These are phyloP conservation scores for Neodiprion lecontei DNA, from an alignment of 1,140 invertebrate genomes.

Conservation along the genomic window DNA sequence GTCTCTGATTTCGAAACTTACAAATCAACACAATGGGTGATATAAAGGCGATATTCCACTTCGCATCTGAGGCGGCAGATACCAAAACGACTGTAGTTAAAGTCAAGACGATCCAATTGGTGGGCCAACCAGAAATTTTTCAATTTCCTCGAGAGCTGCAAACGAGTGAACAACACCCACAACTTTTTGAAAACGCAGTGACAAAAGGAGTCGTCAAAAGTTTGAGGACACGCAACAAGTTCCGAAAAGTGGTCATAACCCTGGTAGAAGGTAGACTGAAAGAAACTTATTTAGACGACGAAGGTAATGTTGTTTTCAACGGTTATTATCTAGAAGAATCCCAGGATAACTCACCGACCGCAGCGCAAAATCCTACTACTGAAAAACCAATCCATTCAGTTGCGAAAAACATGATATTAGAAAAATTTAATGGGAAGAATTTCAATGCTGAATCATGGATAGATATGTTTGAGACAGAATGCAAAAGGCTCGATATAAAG, in stretches of 20 bases:
- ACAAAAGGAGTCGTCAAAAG: too few relatives aligned
- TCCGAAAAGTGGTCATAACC: conserved; percentile 11
- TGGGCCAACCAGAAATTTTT: conserved; percentile 3
- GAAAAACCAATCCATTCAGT: not conserved
- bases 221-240: too few relatives aligned
- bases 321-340: conserved; percentile 18
- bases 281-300: conserved; percentile 22
- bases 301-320: conserved; percentile 19
- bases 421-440: conserved; percentile 21
- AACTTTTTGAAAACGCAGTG: too few relatives aligned
- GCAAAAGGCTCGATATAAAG: conserved; percentile 17
- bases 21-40: too few relatives aligned
- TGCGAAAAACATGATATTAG: conserved; percentile 18
- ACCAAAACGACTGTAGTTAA: not conserved
- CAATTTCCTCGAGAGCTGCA: too few relatives aligned
- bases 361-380: not conserved
- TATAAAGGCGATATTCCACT: too few relatives aligned
- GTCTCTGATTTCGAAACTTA: too few relatives aligned
- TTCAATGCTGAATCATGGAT: conserved; percentile 14
- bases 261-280: conserved; percentile 19
- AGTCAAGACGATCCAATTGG: conserved; percentile 26
- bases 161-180: too few relatives aligned
- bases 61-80: not conserved
- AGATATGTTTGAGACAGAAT: conserved; percentile 9
- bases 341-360: not conserved